Percentiles rank a stretch among this genome's conserved stretches.
These are phyloP conservation scores for Myxocyprinus asiaticus DNA, from an alignment of 2,113 vertebrate species.

Conservation along the genomic window DNA sequence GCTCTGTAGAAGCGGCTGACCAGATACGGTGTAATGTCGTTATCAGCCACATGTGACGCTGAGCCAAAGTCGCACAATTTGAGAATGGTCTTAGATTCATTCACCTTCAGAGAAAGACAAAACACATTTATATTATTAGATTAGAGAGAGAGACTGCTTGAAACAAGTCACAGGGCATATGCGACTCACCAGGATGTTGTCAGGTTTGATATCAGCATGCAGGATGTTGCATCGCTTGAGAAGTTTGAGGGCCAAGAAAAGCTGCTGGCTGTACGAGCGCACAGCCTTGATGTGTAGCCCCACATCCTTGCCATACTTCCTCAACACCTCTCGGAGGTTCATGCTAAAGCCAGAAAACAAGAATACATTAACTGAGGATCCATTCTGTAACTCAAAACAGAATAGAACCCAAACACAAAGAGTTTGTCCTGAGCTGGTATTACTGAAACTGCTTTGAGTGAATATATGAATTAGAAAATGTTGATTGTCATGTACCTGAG, in stretches of 20 bases:
- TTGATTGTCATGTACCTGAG: constrained; percentile 81
- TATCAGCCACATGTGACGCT: constrained; percentile 94
- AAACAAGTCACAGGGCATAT: neutral
- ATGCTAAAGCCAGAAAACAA: constrained; percentile 74
- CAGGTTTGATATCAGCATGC: constrained; percentile 98
- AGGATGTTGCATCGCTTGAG: constrained; percentile 98
- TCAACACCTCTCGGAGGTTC: constrained; percentile 96
- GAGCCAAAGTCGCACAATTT: constrained; percentile 98
- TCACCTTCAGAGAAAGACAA: constrained; percentile 77
- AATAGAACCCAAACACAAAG: too few species aligned
- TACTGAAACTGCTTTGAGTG: too few species aligned
- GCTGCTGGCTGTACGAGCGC: constrained; percentile 90
- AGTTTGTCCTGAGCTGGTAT: too few species aligned
- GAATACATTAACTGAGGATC: neutral
- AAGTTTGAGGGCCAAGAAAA: constrained; percentile 95
- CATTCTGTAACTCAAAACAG: neutral
- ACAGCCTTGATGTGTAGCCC: constrained; percentile 97
- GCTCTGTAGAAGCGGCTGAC: constrained; percentile 98
- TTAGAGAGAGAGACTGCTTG: neutral
- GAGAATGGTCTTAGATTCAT: constrained; percentile 97
- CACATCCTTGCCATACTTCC: constrained; percentile 98
- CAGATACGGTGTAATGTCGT: constrained; percentile 96
- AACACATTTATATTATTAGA: neutral
- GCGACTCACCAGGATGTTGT: constrained; percentile 92
- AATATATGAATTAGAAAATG: neutral